phyloP scores from a whole-genome alignment of 2,888 invertebrate species.

The Nephrotoma guestfalica region DNA sequence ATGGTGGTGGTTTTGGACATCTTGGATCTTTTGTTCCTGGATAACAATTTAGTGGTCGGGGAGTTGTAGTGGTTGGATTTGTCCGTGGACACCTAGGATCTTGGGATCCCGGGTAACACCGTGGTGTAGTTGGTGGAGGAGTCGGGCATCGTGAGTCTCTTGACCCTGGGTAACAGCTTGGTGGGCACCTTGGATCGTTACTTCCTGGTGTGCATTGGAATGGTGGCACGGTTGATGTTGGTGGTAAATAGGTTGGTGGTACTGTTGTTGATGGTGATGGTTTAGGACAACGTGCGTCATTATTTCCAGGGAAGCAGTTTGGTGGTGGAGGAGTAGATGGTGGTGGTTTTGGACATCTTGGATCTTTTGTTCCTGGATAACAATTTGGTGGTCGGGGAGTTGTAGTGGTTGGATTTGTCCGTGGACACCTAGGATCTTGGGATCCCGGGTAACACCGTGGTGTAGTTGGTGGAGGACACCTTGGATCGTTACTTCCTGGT shows the following conservation, averaged over 20 bases:
- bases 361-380: slow-evolving; percentile 20
- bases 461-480: slow-evolving; percentile 13
- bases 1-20: slow-evolving; percentile 22
- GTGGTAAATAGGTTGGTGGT: background rate
- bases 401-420: slow-evolving; percentile 17
- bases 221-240: slow-evolving; percentile 20
- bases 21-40: slow-evolving; percentile 21
- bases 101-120: slow-evolving; percentile 23
- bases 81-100: slow-evolving; percentile 21
- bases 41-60: slow-evolving; percentile 16
- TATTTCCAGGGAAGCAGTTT: slow-evolving; percentile 22
- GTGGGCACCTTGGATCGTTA: slow-evolving; percentile 16
- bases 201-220: slow-evolving; percentile 15
- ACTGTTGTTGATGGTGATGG: slow-evolving; percentile 17
- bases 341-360: slow-evolving; percentile 22
- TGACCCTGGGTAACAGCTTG: slow-evolving; percentile 28
- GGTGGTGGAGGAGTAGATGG: slow-evolving; percentile 15
- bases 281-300: slow-evolving; percentile 22
- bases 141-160: slow-evolving; percentile 26
- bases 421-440: slow-evolving; percentile 20
- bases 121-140: slow-evolving; percentile 15
- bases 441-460: slow-evolving; percentile 23
- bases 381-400: slow-evolving; percentile 16
- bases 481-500: slow-evolving; percentile 18
- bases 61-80: slow-evolving; percentile 20